Base-by-base conservation (phyloP, 1,140 invertebrate species). In the Aphidius gifuensis region DNA sequence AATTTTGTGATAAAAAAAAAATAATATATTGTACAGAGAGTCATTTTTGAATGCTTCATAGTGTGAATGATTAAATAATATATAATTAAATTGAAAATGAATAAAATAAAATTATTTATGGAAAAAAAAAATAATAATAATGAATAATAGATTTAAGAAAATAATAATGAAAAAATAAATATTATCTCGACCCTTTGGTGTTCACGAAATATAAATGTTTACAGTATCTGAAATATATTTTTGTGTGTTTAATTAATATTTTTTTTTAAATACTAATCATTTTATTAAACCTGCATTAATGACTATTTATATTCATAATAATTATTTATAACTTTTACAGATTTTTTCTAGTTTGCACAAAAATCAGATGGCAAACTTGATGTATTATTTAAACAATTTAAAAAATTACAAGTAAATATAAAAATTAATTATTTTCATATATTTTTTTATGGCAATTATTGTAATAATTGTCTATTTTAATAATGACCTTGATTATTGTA, bases 181-280 rank as follows among this genome's bases (percentile, higher is more conserved):
- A 77, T 73, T 74, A 65, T 76, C 76, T 73, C 64, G 66, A 71
- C 73, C 76, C 72, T 64, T 80, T 67, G 76, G 77, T 78, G 77
- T 79, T 80, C 77, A 70, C 75, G 21, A 55, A 32, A 77, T 68
- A 77, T 77, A 79, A 79, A 79, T 77, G 74, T 77, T 79, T 77
- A 77, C 74, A 77, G 72, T 73, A 66, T 72, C 69, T 66, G 69
- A 64, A 66, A 39, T 46, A 51, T 46, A 44, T 16, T 50, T 48
- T 48, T 44, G 63, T 6, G 6, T 43, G 5, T 6, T 42, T 60
- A 21, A 43, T 50, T 60, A 32, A 4, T 21, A 32, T 56, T 44
- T 43, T 16, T 1, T 32, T 21, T 16, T 16, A 16, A 16, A 16
- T 16, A 16, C 16, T 16, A 16, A 16, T 16, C 16, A 16, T 16